Percentiles rank a stretch among this genome's conserved stretches.
Conservation (phyloP, 2,888 invertebrate species). For the Orchesella flavescens region DNA sequence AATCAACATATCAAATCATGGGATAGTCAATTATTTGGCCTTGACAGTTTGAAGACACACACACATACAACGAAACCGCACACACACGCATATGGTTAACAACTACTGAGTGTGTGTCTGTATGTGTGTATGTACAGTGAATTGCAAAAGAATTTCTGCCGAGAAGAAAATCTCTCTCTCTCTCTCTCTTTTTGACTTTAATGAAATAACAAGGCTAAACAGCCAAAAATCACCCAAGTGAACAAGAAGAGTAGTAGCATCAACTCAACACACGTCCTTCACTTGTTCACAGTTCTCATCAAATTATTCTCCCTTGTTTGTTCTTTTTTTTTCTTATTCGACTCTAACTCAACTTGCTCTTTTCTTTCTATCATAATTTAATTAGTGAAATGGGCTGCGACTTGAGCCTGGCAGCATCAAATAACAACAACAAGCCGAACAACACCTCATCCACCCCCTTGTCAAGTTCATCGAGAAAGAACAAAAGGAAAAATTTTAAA, state of each 20-base stretch:
- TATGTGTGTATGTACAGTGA: background rate
- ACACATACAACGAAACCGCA: constrained; percentile 1
- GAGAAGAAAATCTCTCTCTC: background rate
- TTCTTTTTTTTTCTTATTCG: constrained; percentile 23
- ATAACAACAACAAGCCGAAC: constrained; percentile 62
- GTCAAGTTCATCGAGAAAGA: constrained; percentile 75
- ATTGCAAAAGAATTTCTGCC: constrained; percentile 11
- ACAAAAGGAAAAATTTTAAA: constrained; percentile 86
- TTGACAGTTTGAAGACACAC: constrained; percentile 34
- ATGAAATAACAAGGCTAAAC: constrained; percentile 46
- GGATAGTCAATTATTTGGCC: constrained; percentile 31
- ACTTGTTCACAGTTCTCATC: constrained; percentile 2
- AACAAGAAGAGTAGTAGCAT: constrained; percentile 1
- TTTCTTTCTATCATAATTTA: constrained; percentile 46
- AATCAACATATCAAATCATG: constrained; percentile 6
- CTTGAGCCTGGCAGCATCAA: constrained; percentile 66
- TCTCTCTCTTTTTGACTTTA: constrained; percentile 25
- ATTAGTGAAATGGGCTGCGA: constrained; percentile 71
- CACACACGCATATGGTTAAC: too few species aligned
- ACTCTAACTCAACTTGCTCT: background rate
- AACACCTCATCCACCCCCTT: constrained; percentile 65
- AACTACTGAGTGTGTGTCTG: too few species aligned
- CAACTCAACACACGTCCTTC: constrained; percentile 6
- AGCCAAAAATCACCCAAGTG: constrained; percentile 29
- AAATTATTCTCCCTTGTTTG: constrained; percentile 16